phyloP scores from a whole-genome alignment of 2,113 vertebrate species.

The Lagopus muta region DNA sequence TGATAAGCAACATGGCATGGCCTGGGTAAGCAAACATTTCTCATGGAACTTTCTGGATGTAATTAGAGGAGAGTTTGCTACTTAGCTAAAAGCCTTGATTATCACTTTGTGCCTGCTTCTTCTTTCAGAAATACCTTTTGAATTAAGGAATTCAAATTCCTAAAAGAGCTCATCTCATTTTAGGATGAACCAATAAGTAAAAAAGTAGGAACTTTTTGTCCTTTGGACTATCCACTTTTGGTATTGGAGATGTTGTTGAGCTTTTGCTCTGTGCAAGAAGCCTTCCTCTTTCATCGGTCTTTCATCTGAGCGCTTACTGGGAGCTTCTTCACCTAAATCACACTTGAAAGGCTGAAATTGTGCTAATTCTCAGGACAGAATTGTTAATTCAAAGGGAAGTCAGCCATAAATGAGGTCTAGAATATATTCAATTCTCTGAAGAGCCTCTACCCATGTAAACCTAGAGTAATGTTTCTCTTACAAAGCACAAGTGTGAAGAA shows the following conservation, averaged over 20 bases:
- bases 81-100: neutral
- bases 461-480: neutral
- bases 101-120: neutral
- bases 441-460: neutral
- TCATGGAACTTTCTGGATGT: neutral
- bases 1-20: neutral
- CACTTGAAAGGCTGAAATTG: neutral
- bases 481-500: neutral
- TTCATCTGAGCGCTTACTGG: neutral
- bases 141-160: neutral
- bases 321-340: neutral
- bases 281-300: neutral
- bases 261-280: neutral
- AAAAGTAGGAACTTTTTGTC: neutral
- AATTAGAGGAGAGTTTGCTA: neutral
- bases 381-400: neutral
- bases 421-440: neutral
- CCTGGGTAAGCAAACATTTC: neutral
- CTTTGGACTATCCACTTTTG: neutral
- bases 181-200: neutral
- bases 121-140: neutral
- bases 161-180: neutral
- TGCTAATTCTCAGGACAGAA: neutral
- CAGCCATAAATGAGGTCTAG: neutral
- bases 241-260: neutral